Percentiles rank a stretch among this genome's conserved stretches.
Conservation (phyloP, 2,797 vertebrate species). For the Sandelia bainsii region DNA sequence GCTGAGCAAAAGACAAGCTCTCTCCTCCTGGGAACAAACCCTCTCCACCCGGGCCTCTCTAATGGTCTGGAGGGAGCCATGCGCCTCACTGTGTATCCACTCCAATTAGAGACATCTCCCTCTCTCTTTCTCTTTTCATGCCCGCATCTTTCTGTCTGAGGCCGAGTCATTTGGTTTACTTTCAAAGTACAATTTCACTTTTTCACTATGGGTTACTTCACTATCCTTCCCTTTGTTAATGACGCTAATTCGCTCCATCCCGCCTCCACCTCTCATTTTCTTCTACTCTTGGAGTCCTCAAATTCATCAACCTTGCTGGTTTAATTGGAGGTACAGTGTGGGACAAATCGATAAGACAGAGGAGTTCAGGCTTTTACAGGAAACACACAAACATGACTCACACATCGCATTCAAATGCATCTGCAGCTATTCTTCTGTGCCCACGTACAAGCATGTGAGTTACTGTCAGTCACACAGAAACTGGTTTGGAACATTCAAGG, state of each 20-base stretch:
- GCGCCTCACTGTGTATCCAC: slow-evolving; percentile 76
- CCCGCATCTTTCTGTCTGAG: slow-evolving; percentile 54
- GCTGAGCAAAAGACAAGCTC: slow-evolving; percentile 82
- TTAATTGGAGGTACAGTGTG: slow-evolving; percentile 71
- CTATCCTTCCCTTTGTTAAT: slow-evolving; percentile 26
- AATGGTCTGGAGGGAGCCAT: slow-evolving; percentile 82
- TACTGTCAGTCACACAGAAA: slow-evolving; percentile 61
- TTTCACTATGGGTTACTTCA: slow-evolving; percentile 27
- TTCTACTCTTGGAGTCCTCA: slow-evolving; percentile 25
- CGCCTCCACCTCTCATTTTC: slow-evolving; percentile 2
- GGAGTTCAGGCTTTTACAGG: slow-evolving; percentile 51
- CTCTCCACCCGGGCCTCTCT: slow-evolving; percentile 73
- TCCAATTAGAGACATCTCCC: slow-evolving; percentile 82
- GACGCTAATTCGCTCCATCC: slow-evolving; percentile 3
- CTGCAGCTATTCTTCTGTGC: slow-evolving; percentile 52
- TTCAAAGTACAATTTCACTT: slow-evolving; percentile 56
- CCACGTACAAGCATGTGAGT: slow-evolving; percentile 60
- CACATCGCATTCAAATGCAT: slow-evolving; percentile 49
- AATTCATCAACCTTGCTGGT: slow-evolving; percentile 59
- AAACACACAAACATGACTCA: slow-evolving; percentile 70
- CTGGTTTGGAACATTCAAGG: slow-evolving; percentile 49
- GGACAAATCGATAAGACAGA: slow-evolving; percentile 68
- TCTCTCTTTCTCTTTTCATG: slow-evolving; percentile 57
- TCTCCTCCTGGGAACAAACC: slow-evolving; percentile 82
- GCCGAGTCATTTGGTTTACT: slow-evolving; percentile 43